phyloP scores from a whole-genome alignment of 2,797 vertebrate species.

The Varecia variegata region DNA sequence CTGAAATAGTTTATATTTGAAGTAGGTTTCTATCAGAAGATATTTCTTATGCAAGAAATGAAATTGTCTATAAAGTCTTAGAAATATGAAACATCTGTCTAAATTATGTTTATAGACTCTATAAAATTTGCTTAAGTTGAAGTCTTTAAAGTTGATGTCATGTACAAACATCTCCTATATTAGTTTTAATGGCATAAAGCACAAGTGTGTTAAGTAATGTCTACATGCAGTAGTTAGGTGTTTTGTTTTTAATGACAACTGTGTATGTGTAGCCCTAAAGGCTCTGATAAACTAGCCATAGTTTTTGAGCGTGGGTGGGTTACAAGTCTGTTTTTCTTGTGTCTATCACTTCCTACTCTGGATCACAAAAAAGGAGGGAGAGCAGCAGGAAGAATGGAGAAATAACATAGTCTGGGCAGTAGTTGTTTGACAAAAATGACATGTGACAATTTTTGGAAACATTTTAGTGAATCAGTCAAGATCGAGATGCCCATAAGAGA shows the following conservation, averaged over 20 bases:
- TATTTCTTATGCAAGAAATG: not conserved
- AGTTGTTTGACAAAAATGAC: not conserved
- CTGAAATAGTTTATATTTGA: not conserved
- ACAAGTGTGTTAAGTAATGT: not conserved
- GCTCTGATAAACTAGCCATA: not conserved
- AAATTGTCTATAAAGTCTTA: not conserved
- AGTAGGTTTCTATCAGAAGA: not conserved
- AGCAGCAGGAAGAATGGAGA: not conserved
- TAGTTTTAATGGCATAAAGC: not conserved
- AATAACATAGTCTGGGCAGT: not conserved
- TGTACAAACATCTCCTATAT: not conserved
- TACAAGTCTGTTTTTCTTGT: not conserved
- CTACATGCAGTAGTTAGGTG: not conserved
- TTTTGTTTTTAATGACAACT: not conserved
- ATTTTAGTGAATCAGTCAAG: not conserved
- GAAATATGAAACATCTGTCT: not conserved
- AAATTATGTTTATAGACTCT: not conserved
- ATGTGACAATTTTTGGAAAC: not conserved
- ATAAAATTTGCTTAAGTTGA: not conserved
- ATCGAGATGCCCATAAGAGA: not conserved
- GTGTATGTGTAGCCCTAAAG: not conserved
- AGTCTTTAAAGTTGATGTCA: not conserved
- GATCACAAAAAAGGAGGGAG: not conserved
- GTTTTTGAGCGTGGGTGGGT: not conserved
- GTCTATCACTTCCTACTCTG: not conserved